phyloP scores from a whole-genome alignment of 2,888 invertebrate species.

The Eucriotettix oculatus region DNA sequence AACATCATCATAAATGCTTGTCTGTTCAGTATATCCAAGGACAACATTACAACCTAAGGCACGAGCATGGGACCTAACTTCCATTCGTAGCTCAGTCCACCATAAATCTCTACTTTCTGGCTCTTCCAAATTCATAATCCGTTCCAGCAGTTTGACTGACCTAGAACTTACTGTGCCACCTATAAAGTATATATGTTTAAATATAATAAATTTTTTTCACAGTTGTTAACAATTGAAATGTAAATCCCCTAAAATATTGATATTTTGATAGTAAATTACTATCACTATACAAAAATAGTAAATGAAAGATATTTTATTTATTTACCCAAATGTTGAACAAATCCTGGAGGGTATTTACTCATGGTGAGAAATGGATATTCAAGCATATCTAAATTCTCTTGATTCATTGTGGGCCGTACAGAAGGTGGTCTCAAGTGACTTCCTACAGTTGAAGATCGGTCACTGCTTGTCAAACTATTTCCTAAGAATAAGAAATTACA shows the following conservation, averaged over 20 bases:
- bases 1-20: constrained; percentile 88
- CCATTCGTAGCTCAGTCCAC: constrained; percentile 94
- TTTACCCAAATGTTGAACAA: constrained; percentile 71
- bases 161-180: constrained; percentile 71
- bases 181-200: constrained; percentile 17
- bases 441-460: constrained; percentile 29
- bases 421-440: constrained; percentile 17
- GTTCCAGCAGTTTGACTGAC: constrained; percentile 66
- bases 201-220: neutral
- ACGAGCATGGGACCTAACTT: constrained; percentile 84
- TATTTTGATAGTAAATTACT: neutral
- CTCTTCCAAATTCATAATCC: constrained; percentile 71
- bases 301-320: neutral
- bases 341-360: constrained; percentile 74
- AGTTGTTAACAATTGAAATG: neutral
- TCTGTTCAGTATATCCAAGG: constrained; percentile 81
- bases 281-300: neutral
- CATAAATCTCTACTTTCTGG: constrained; percentile 84
- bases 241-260: neutral
- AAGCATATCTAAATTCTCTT: constrained; percentile 70
- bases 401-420: constrained; percentile 45
- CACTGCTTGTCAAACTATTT: constrained; percentile 47
- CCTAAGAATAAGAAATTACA: constrained; percentile 32
- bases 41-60: constrained; percentile 89
- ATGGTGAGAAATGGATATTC: constrained; percentile 94